Evolutionary conservation across 2,113 vertebrate species (phyloP).

Genomic region (Colinus virginianus): DNA sequence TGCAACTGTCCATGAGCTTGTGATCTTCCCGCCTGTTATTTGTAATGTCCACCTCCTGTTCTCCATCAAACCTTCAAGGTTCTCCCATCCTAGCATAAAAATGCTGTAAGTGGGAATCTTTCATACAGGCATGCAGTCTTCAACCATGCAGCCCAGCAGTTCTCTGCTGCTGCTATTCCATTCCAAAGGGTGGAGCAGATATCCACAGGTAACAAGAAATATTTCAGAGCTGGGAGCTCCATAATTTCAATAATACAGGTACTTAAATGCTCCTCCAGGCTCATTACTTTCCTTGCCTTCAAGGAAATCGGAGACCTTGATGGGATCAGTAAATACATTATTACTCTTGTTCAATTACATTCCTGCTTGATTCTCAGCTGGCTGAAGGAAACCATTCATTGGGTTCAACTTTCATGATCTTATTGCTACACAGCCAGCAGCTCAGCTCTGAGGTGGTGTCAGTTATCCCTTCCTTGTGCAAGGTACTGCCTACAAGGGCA

Average conservation of each 20-base stretch:
- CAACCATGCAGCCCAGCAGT: not conserved
- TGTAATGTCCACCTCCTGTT: fast-evolving
- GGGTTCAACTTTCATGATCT: not conserved
- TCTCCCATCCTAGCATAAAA: not conserved
- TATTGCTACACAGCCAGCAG: not conserved
- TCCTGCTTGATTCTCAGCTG: not conserved
- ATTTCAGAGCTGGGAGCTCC: not conserved
- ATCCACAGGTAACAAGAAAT: not conserved
- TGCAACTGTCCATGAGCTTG: not conserved
- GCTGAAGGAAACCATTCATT: slow-evolving; percentile 1
- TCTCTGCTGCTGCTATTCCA: not conserved
- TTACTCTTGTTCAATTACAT: slow-evolving; percentile 48
- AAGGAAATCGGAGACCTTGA: slow-evolving; percentile 35
- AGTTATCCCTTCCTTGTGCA: not conserved
- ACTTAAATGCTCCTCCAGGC: not conserved
- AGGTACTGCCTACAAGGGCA: not conserved
- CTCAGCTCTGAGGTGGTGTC: not conserved
- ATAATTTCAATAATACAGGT: not conserved
- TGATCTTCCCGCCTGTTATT: not conserved
- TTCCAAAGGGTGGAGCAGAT: not conserved
- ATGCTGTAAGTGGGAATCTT: not conserved
- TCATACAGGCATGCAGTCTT: not conserved
- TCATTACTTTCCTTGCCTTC: slow-evolving; percentile 29
- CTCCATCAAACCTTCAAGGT: not conserved
- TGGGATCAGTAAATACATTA: slow-evolving; percentile 60